phyloP scores from a whole-genome alignment of 2,888 invertebrate genomes.

The Patella ulyssiponensis region DNA sequence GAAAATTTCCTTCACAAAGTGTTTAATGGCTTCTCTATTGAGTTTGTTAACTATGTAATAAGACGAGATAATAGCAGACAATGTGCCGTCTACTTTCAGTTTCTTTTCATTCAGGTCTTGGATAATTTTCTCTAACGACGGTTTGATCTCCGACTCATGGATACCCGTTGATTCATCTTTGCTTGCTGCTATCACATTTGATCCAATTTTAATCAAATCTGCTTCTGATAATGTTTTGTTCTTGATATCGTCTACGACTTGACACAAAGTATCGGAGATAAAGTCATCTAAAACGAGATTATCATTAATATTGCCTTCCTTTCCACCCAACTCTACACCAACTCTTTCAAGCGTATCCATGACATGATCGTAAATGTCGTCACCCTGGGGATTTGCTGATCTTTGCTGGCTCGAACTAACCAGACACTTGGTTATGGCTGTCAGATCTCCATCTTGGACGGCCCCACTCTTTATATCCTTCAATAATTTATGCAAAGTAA shows the following conservation, averaged over 20 bases:
- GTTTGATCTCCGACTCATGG: constrained; percentile 16
- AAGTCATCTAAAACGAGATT: constrained; percentile 47
- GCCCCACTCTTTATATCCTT: constrained; percentile 43
- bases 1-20: constrained; percentile 17
- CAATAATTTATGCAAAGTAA: constrained; percentile 45
- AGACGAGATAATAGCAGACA: constrained; percentile 37
- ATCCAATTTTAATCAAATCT: constrained; percentile 39
- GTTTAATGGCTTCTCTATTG: constrained; percentile 21
- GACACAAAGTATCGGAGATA: constrained; percentile 42
- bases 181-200: constrained; percentile 37
- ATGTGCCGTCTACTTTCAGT: constrained; percentile 29
- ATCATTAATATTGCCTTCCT: constrained; percentile 29
- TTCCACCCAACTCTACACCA: not conserved
- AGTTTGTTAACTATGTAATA: constrained; percentile 28
- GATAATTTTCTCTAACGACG: constrained; percentile 22
- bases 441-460: constrained; percentile 43
- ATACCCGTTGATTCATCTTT: constrained; percentile 6
- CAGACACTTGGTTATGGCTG: constrained; percentile 43
- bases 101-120: constrained; percentile 26
- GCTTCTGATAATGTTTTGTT: constrained; percentile 39
- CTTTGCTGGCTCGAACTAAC: constrained; percentile 28
- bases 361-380: constrained; percentile 4
- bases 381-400: not conserved
- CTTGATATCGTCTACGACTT: constrained; percentile 44
- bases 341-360: not conserved